Evolutionary conservation across 2,113 vertebrate genomes (phyloP).

Genomic region (Osmerus mordax): DNA sequence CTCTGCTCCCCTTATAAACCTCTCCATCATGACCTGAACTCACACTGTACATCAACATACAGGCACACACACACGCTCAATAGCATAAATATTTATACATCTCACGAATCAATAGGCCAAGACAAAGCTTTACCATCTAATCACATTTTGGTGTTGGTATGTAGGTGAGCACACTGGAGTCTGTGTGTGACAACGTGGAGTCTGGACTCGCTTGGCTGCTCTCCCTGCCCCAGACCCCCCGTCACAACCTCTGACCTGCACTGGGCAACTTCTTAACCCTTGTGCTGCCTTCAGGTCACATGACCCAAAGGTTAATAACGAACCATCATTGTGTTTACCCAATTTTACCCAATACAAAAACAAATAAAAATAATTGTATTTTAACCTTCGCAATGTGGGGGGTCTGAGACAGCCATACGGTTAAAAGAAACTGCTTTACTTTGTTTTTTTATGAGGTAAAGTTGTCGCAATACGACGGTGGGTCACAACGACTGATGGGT

Average conservation of each 20-base stretch:
- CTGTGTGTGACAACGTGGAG: slow-evolving; percentile 14
- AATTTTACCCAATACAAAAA: too few species aligned
- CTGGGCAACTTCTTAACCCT: slow-evolving; percentile 48
- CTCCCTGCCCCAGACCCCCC: slow-evolving; percentile 53
- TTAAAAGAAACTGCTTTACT: too few species aligned
- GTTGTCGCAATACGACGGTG: too few species aligned
- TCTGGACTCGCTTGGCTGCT: slow-evolving; percentile 24
- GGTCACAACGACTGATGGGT: too few species aligned
- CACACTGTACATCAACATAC: too few species aligned
- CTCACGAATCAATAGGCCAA: slow-evolving; percentile 60
- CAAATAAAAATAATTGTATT: too few species aligned
- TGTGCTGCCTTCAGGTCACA: too few species aligned
- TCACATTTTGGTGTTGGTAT: slow-evolving; percentile 56
- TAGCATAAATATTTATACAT: slow-evolving; percentile 59
- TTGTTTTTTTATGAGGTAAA: too few species aligned
- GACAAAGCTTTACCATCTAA: slow-evolving; percentile 60
- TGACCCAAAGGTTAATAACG: too few species aligned
- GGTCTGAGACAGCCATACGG: too few species aligned
- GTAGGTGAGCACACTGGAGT: slow-evolving; percentile 48
- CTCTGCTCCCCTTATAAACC: neutral
- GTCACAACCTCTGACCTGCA: slow-evolving; percentile 59
- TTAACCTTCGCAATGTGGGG: too few species aligned
- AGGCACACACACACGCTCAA: slow-evolving; percentile 13
- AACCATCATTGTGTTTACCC: too few species aligned
- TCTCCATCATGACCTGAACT: neutral